Evolutionary conservation across 2,113 vertebrate genomes (phyloP).

Genomic region (Nerophis ophidion): DNA sequence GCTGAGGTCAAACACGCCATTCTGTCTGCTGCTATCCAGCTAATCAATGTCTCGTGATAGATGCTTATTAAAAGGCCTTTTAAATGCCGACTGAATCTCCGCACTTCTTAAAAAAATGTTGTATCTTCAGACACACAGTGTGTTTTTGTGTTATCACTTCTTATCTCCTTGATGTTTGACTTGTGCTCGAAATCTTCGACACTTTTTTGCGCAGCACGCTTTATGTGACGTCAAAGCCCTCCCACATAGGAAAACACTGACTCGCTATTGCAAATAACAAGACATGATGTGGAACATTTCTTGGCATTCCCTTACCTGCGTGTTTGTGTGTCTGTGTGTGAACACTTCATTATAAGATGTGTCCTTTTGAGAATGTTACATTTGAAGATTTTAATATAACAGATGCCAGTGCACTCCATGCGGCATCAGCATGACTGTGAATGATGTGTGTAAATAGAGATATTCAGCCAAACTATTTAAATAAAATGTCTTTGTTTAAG

Average conservation of each 20-base stretch:
- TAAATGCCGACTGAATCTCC: constrained; percentile 47
- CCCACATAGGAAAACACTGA: constrained; percentile 23
- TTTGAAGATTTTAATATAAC: constrained; percentile 39
- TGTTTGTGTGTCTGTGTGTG: background rate
- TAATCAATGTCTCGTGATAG: constrained; percentile 58
- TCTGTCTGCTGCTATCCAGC: constrained; percentile 63
- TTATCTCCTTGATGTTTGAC: constrained; percentile 30
- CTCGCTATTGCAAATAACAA: background rate
- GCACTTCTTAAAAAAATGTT: constrained; percentile 32
- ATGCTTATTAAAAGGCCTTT: constrained; percentile 66
- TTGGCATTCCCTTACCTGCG: no score
- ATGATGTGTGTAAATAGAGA: constrained; percentile 44
- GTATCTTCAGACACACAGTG: no score
- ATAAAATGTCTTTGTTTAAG: constrained; percentile 62
- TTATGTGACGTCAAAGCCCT: constrained; percentile 34
- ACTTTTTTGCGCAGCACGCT: constrained; percentile 12
- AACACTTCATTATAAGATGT: background rate
- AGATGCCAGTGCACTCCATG: constrained; percentile 35
- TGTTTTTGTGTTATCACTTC: constrained; percentile 8
- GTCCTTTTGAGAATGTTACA: constrained; percentile 46
- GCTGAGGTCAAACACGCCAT: constrained; percentile 45
- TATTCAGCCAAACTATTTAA: constrained; percentile 61
- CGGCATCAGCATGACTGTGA: constrained; percentile 21
- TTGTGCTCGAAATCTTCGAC: constrained; percentile 25
- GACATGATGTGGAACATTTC: constrained; percentile 4